Conservation (phyloP, 1,140 invertebrate species). For the Solen grandis region DNA sequence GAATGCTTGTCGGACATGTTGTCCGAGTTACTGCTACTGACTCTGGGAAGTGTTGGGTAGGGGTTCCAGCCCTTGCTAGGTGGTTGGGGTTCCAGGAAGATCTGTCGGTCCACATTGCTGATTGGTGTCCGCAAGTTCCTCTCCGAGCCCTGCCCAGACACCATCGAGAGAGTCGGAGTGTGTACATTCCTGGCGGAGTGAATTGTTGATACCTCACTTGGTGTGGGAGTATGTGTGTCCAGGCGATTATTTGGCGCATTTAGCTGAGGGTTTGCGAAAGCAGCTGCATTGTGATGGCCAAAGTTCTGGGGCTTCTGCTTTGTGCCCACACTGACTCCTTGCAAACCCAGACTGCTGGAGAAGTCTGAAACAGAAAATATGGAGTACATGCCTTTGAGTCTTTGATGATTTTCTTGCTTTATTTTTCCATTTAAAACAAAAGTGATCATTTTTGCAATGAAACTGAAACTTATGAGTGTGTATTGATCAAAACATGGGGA, state of each 20-base stretch:
- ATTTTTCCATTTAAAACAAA: neutral
- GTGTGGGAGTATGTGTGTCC: conserved; percentile 77
- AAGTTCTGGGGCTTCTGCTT: conserved; percentile 41
- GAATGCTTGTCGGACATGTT: conserved; percentile 61
- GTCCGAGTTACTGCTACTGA: conserved; percentile 54
- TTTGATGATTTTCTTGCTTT: neutral
- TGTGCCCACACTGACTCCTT: conserved; percentile 40
- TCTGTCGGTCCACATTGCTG: conserved; percentile 65
- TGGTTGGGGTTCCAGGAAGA: conserved; percentile 72
- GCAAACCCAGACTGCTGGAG: conserved; percentile 7
- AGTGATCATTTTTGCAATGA: neutral
- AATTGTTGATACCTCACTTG: conserved; percentile 78
- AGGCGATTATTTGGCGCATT: conserved; percentile 66
- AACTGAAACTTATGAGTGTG: neutral
- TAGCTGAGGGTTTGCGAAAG: conserved; percentile 42
- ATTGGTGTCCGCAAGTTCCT: conserved; percentile 59
- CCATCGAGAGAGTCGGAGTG: conserved; percentile 65
- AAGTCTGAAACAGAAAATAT: conserved; percentile 41
- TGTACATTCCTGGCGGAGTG: conserved; percentile 61
- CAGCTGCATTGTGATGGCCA: conserved; percentile 45
- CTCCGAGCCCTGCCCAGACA: conserved; percentile 55
- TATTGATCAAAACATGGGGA: neutral
- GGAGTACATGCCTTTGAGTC: neutral
- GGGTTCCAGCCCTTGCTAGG: conserved; percentile 71
- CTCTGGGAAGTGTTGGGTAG: conserved; percentile 66